phyloP scores from a whole-genome alignment of 1,140 invertebrate genomes.

The Ganaspis sp. region DNA sequence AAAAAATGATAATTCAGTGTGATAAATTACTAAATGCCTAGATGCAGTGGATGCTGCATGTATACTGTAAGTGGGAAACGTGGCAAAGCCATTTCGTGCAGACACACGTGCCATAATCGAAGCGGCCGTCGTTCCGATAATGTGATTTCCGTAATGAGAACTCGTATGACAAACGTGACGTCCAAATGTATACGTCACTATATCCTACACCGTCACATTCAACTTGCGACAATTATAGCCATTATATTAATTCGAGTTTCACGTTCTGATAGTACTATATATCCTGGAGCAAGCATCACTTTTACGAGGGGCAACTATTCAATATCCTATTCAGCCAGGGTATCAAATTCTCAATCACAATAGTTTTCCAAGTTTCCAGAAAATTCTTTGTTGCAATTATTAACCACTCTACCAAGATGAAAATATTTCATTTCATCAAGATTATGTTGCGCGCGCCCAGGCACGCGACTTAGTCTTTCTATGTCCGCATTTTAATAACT shows the following conservation, averaged over 20 bases:
- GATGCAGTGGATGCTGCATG: not conserved
- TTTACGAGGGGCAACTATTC: not conserved
- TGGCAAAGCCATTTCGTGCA: constrained; percentile 16
- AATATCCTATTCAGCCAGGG: not conserved
- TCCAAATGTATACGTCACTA: constrained; percentile 24
- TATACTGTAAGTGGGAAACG: not conserved
- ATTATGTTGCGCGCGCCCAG: too few species aligned
- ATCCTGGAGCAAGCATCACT: not conserved
- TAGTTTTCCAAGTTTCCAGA: not conserved
- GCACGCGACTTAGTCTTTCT: too few species aligned
- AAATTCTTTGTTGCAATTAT: not conserved
- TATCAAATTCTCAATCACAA: not conserved
- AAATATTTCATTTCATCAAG: too few species aligned
- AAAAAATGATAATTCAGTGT: not conserved
- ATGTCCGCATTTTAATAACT: too few species aligned
- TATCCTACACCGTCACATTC: constrained; percentile 2
- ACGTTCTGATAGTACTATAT: not conserved
- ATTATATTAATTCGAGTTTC: constrained; percentile 27
- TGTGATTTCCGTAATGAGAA: constrained; percentile 27
- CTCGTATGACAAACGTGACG: constrained; percentile 22
- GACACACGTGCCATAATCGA: constrained; percentile 23
- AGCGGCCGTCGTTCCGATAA: constrained; percentile 8
- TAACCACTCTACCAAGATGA: too few species aligned
- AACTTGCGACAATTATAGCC: constrained; percentile 15
- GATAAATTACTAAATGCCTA: not conserved